Conservation (phyloP, 2,888 invertebrate genomes). For the Clitarchus hookeri region DNA sequence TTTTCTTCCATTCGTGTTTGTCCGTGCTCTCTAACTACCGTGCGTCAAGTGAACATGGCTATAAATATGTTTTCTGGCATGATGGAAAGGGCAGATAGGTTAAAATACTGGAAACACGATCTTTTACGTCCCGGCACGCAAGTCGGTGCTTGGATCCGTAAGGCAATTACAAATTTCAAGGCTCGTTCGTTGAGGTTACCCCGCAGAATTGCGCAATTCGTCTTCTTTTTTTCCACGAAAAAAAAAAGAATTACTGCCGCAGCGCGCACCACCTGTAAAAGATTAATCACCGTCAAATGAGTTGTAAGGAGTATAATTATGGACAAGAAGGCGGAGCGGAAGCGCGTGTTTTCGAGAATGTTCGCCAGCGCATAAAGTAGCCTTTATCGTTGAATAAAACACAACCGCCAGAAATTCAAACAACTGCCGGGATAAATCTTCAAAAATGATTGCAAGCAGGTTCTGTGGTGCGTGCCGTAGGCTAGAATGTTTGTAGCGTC, state of each 20-base stretch:
- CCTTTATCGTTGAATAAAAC: background rate
- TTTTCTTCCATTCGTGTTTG: background rate
- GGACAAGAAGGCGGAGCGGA: background rate
- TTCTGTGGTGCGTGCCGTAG: no score
- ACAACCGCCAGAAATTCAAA: background rate
- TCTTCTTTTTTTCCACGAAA: background rate
- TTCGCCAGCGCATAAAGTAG: background rate
- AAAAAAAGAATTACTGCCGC: background rate
- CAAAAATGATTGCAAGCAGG: no score
- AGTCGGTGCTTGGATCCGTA: background rate
- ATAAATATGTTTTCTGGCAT: background rate
- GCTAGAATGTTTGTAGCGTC: no score
- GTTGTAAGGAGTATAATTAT: background rate
- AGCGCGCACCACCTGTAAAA: background rate
- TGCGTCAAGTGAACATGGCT: background rate
- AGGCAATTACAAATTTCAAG: conserved; percentile 10
- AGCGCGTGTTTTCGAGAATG: background rate
- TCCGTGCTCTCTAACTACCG: background rate
- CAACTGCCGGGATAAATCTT: background rate
- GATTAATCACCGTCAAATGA: background rate
- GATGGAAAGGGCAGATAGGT: background rate
- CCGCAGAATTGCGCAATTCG: background rate
- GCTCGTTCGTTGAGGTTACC: background rate
- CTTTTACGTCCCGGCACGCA: background rate
- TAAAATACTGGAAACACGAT: background rate